Percentiles rank a stretch among this genome's conserved stretches.
phyloP scores from a whole-genome alignment of 2,113 vertebrate species.

The Gambusia holbrooki region DNA sequence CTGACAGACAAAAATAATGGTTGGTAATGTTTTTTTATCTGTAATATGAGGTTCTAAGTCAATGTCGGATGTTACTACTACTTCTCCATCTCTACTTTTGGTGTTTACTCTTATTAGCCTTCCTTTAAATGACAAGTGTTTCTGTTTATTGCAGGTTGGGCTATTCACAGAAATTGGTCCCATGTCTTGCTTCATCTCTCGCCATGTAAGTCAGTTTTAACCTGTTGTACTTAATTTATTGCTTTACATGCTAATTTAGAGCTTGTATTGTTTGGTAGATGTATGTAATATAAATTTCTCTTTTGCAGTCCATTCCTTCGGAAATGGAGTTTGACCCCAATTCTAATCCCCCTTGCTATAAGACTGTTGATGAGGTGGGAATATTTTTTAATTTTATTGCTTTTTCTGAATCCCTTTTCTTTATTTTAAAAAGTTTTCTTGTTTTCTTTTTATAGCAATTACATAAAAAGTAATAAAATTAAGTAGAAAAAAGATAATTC shows the following conservation, averaged over 20 bases:
- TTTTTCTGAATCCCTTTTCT: neutral
- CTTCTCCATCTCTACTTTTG: neutral
- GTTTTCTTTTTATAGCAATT: neutral
- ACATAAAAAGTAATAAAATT: neutral
- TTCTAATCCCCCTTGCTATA: conserved; percentile 93
- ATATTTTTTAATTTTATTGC: neutral
- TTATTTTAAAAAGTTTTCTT: neutral
- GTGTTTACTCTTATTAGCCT: neutral
- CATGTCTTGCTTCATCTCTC: conserved; percentile 96
- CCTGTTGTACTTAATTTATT: neutral
- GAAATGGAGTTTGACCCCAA: conserved; percentile 97
- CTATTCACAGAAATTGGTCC: conserved; percentile 95
- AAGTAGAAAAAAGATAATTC: neutral
- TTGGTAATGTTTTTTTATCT: too few species aligned
- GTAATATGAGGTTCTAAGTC: too few species aligned
- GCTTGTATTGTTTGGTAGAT: neutral
- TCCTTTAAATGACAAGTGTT: neutral
- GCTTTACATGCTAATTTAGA: neutral
- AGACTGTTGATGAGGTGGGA: conserved; percentile 90
- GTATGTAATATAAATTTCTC: conserved; percentile 1
- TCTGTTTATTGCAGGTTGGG: conserved; percentile 81
- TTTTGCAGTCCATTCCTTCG: conserved; percentile 89
- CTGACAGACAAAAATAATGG: too few species aligned
- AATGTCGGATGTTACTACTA: neutral
- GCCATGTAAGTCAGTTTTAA: conserved; percentile 85